Conservation (phyloP, 2,888 invertebrate genomes). For the Antheraea assamensis region DNA sequence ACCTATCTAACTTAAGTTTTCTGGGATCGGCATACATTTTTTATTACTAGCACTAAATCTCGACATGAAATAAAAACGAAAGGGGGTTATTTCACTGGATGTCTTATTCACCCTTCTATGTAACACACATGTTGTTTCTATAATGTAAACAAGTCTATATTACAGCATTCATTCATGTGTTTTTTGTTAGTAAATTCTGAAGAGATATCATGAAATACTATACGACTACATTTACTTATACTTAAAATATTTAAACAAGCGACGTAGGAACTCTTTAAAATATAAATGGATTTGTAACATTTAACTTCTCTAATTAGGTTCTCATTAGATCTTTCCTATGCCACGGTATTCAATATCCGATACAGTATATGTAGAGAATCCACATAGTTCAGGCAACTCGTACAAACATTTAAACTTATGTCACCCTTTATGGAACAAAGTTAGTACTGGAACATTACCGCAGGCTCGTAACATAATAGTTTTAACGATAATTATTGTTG, state of each 20-base stretch:
- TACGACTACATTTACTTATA: background rate
- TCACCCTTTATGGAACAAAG: background rate
- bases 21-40: background rate
- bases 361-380: background rate
- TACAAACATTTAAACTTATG: background rate
- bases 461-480: background rate
- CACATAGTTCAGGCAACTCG: background rate
- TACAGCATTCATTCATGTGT: too few relatives aligned
- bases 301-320: too few relatives aligned
- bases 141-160: background rate
- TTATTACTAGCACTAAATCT: conserved; percentile 8
- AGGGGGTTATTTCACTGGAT: background rate
- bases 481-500: conserved; percentile 4
- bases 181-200: background rate
- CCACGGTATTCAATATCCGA: too few relatives aligned
- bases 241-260: too few relatives aligned
- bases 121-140: background rate
- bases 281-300: too few relatives aligned
- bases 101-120: background rate
- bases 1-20: background rate
- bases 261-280: too few relatives aligned
- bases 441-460: conserved; percentile 1
- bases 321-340: too few relatives aligned
- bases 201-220: background rate
- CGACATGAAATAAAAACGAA: background rate